Base-by-base conservation (phyloP, 2,113 vertebrate genomes). In the Dicentrarchus labrax region DNA sequence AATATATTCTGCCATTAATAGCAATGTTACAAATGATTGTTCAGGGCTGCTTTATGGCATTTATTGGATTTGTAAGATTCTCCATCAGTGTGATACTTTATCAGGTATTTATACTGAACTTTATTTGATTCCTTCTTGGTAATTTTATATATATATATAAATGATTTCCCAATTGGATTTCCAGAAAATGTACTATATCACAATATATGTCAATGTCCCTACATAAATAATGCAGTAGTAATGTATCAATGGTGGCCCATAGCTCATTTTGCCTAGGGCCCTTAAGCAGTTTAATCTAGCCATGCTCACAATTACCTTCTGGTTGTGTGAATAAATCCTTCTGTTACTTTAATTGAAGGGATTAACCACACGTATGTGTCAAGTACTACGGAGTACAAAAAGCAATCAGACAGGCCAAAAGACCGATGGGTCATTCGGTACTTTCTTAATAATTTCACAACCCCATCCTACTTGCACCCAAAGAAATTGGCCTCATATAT, bases 401-500 rank as follows among this genome's bases (percentile, higher is more conserved):
- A 72, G 75, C 81, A 87, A 72, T 82, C 72, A 56, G 21, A 66
- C 62, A 2, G 48, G 76, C 45, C 50, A 64, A 88, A 84, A 78
- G 88, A 66, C 65, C 24, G 38, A 67, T 81, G 66, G 53, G 12
- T 73, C 62, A n/a, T 69, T 74, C 12, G 10, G 36, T 39, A 43
- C 75, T 82, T 87, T 72, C 70, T 59, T 82, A 71, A 80, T 85
- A 45, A 84, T 86, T 90, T 64, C 65, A 76, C 45, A 59, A 59
- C 74, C 56, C 72, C 72, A 54, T 77, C 2, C 75, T 6, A 60
- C 71, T 83, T 21, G 56, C 56, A 15, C 39, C 50, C 13, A 3
- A 0, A 89, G 79, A 88, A 91, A 93, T 87, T 91, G 82, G 50
- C 82, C 69, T 89, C 80, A 75, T 85, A 66, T 82, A 59, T 85